A percentile compares a stretch with the other conserved stretches of the same genome.
These are phyloP conservation scores for Meriones psammophilus DNA, from an alignment of 2,797 vertebrate species.

Conservation along the genomic window DNA sequence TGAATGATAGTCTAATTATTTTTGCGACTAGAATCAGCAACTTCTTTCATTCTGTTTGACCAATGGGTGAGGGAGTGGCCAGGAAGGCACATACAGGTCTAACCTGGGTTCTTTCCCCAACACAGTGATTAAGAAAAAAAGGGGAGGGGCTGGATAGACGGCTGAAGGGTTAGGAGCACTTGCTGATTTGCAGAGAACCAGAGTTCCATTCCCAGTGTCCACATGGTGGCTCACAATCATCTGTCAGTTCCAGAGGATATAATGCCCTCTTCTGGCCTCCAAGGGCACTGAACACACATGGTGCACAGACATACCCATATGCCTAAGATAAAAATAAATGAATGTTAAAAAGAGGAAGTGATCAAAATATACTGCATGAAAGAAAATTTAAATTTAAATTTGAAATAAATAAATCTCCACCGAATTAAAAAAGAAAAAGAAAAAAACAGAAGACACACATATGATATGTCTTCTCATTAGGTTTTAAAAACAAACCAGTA, in stretches of 20 bases:
- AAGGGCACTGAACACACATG: neutral
- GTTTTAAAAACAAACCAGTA: conserved; percentile 18
- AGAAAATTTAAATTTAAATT: neutral
- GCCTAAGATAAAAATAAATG: neutral
- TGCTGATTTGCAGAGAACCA: neutral
- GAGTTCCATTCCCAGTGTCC: neutral
- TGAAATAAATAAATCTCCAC: neutral
- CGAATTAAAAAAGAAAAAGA: neutral
- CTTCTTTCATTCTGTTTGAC: neutral
- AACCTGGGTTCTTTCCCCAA: conserved; percentile 37
- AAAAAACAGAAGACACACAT: neutral
- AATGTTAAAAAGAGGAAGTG: neutral
- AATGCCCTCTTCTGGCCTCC: neutral
- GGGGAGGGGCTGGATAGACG: neutral
- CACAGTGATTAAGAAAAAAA: neutral
- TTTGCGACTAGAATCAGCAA: neutral
- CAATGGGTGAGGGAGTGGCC: neutral
- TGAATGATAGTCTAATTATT: neutral
- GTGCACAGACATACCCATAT: neutral
- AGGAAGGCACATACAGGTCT: neutral
- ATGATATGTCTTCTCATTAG: neutral
- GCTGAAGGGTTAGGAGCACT: neutral
- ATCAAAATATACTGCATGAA: neutral
- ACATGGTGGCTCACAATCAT: neutral
- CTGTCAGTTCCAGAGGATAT: neutral